Evolutionary conservation across 2,797 vertebrate genomes (phyloP), one percentile per base, ranked within the genome.

Genomic region (Buceros bicornis): DNA sequence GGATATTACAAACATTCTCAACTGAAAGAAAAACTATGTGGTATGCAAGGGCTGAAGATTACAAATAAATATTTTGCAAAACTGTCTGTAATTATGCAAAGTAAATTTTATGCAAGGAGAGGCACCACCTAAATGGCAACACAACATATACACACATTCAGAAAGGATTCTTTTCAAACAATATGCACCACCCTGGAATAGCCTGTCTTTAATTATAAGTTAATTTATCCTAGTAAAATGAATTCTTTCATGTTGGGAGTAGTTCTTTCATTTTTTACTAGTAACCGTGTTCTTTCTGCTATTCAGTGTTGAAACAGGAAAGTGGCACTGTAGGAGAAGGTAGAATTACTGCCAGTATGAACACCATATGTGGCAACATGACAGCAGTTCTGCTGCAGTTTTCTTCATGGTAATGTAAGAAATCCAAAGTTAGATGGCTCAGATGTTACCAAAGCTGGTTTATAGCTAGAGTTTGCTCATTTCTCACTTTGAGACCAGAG

Each of bases 31-130:
- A 91, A 87, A 72, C 31, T 31, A 80, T 0, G 2, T 69, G 40
- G 58, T 67, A 72, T 66, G 51, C 33, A 88, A 76, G 58, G 51
- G 83, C 26, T 0, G 2, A 90, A 87, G 80, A 84, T 33, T 82
- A 56, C 64, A 95, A 88, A 73, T 51, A 76, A 40, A 31, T 93
- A 66, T 69, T 95, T 96, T 93, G 48, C 70, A 91, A 73, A 88
- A 60, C 6, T 65, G 70, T 42, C 82, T 91, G 60, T 93, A 91
- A 95, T 95, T 97, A 95, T 87, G 90, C 82, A 95, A 95, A 96
- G 45, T 89, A 77, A 88, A 79, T 84, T 94, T 90, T 84, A 87
- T 90, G 77, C 62, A 82, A 89, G 80, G 74, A 60, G 70, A 0
- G 56, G 70, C 26, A 1, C 87, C 91, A 82, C 62, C 58, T 86